phyloP scores from a whole-genome alignment of 2,888 invertebrate genomes.

The Galerucella nymphaeae region DNA sequence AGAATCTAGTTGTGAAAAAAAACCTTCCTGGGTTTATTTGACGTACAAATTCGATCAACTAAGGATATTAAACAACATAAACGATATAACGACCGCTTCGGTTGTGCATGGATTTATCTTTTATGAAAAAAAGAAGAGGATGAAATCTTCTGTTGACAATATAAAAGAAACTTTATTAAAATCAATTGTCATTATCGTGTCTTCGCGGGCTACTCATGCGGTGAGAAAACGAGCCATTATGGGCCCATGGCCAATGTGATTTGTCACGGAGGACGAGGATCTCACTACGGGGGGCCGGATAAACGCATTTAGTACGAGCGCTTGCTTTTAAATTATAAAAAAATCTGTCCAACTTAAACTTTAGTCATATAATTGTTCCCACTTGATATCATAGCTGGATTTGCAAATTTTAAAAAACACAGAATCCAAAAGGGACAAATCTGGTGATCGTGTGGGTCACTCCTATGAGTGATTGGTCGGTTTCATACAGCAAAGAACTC shows the following conservation, averaged over 20 bases:
- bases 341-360: not conserved
- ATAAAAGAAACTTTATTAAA: conserved; percentile 25
- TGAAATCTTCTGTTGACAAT: conserved; percentile 24
- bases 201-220: conserved; percentile 42
- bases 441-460: too few species aligned
- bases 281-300: conserved; percentile 44
- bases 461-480: too few species aligned
- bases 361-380: too few species aligned
- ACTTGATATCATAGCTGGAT: too few species aligned
- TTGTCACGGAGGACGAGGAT: conserved; percentile 49
- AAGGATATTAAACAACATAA: not conserved
- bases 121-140: conserved; percentile 10
- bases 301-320: conserved; percentile 1
- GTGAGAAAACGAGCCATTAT: conserved; percentile 38
- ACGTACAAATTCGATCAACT: not conserved
- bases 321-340: conserved; percentile 7
- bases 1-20: too few species aligned
- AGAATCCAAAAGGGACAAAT: too few species aligned
- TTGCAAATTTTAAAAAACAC: too few species aligned
- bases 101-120: not conserved
- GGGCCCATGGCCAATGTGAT: conserved; percentile 42
- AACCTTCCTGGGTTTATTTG: too few species aligned
- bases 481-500: not conserved
- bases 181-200: conserved; percentile 36
- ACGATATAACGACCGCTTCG: not conserved